Base-by-base conservation (phyloP, 2,797 vertebrate genomes). In the Champsocephalus gunnari region DNA sequence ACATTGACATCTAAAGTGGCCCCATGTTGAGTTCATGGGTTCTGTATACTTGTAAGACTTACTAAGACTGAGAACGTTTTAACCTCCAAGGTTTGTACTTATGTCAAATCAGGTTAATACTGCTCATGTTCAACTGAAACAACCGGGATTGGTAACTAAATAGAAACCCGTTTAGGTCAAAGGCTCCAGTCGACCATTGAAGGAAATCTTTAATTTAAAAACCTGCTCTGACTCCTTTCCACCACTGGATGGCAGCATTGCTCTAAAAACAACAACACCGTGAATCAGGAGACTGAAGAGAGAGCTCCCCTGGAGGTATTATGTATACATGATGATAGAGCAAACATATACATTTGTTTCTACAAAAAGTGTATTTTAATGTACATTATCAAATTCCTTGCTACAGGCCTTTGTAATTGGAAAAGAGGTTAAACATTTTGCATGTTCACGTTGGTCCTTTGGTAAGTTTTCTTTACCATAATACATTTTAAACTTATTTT, bases 171-270 rank as follows among this genome's bases (percentile, higher is more conserved):
- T 48, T 8, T 54, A 61, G 63, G 60, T 54, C 61, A 59, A 19
- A 48, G 6, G 1, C 2, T 28, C 13, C 4, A 7, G 4, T 0
- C 61, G 51, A 64, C 28, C 53, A 67, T 47, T 19, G 50, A 32
- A n/a, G 57, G 14, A 21, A 19, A 45, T 14, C 45, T 32, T 11
- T 28, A 21, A n/a, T 14, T 24, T 4, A 4, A 7, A 1, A 59
- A 71, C 34, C 3, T 45, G 51, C 17, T 2, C 0, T n/a, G n/a
- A 21, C 54, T 32, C 3, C 0, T 0, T 3, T 58, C 12, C 1
- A 5, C 84, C 92, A 71, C 83, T 47, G 19, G 91, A 9, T 75
- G 90, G 85, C 70, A 83, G 89, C 86, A 85, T 79, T 59, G 32
- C 0, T 45, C 28, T 2, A 73, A 12, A 16, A 67, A 61, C 19